Percentiles rank a stretch among this genome's conserved stretches.
phyloP scores from a whole-genome alignment of 2,113 vertebrate genomes.

The Amazona guildingii region DNA sequence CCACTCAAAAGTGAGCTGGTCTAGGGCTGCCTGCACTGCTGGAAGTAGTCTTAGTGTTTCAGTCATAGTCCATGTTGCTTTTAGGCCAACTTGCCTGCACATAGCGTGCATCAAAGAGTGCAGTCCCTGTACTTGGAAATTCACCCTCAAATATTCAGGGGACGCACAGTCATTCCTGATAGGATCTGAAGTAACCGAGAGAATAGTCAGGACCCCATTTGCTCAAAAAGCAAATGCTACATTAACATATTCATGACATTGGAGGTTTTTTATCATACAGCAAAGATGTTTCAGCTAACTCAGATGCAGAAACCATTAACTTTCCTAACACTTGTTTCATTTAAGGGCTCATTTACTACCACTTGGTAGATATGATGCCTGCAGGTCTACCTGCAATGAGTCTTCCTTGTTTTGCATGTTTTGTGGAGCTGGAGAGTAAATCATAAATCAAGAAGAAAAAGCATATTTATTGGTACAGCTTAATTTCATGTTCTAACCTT shows the following conservation, averaged over 20 bases:
- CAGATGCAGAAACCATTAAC: neutral
- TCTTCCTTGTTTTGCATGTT: neutral
- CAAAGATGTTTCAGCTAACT: neutral
- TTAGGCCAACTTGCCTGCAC: fast-evolving
- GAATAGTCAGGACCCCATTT: neutral
- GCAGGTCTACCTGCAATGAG: neutral
- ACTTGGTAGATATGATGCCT: neutral
- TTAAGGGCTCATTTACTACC: neutral
- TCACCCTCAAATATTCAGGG: neutral
- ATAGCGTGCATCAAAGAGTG: neutral
- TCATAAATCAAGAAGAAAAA: neutral
- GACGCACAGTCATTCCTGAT: neutral
- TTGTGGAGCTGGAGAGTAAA: neutral
- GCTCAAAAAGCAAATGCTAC: neutral
- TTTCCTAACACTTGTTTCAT: neutral
- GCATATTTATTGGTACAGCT: neutral
- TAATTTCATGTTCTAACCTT: neutral
- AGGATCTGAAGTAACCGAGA: too few species aligned
- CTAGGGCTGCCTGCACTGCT: fast-evolving
- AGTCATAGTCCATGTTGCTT: neutral
- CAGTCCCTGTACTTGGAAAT: neutral
- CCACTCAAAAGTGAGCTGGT: too few species aligned
- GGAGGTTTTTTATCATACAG: neutral
- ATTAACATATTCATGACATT: neutral
- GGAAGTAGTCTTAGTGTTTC: fast-evolving